Percentiles rank a stretch among this genome's conserved stretches.
These are phyloP conservation scores for Axis porcinus DNA, from an alignment of 2,113 vertebrate species.

Conservation along the genomic window DNA sequence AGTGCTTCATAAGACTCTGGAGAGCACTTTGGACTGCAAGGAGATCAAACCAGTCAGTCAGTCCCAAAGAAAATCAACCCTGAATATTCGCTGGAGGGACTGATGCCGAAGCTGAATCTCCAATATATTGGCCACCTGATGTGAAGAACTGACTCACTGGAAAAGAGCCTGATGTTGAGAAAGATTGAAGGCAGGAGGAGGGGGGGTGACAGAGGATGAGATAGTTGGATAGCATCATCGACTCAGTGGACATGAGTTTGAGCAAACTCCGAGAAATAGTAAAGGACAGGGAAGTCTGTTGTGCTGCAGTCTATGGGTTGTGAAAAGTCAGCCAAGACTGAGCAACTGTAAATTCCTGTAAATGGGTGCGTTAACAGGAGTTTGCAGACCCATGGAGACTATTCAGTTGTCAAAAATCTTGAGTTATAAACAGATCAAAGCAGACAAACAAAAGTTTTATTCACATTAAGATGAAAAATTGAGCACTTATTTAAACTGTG, in stretches of 20 bases:
- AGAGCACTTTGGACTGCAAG: background rate
- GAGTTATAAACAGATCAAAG: background rate
- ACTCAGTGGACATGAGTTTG: background rate
- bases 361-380: background rate
- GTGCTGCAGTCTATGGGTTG: background rate
- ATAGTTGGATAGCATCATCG: background rate
- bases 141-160: background rate
- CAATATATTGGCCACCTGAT: background rate
- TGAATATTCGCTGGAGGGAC: background rate
- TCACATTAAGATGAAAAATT: background rate
- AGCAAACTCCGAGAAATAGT: background rate
- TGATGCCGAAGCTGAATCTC: background rate
- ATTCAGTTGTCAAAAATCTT: background rate
- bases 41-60: background rate
- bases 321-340: fast-evolving
- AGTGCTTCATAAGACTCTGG: background rate
- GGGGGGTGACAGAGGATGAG: background rate
- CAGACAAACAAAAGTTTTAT: background rate
- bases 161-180: background rate
- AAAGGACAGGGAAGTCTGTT: background rate
- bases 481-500: background rate
- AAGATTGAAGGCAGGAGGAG: background rate
- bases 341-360: background rate
- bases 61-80: background rate
- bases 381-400: background rate